Conservation (phyloP, 64 coral and sea anemone species). For the Pocillopora verrucosa region DNA sequence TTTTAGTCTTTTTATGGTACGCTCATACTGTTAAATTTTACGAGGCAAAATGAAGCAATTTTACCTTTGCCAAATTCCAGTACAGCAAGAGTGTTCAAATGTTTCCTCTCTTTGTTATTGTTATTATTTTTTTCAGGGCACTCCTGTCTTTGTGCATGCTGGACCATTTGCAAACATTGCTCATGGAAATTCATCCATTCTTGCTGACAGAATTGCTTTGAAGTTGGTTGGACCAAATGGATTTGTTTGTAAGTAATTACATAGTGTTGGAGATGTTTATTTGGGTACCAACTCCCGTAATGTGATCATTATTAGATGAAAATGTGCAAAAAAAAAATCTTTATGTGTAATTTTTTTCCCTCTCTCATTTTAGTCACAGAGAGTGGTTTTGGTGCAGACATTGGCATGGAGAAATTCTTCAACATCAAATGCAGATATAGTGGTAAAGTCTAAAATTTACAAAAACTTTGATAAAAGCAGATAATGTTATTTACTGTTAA, state of each 20-base stretch:
- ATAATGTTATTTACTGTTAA: no score
- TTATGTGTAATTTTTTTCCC: neutral
- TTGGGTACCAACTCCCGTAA: no score
- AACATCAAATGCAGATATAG: constrained; percentile 98
- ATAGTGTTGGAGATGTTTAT: neutral
- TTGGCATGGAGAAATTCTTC: constrained; percentile 99
- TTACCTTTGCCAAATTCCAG: no score
- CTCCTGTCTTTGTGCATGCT: constrained; percentile 97
- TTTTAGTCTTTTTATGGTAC: no score
- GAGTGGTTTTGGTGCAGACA: constrained; percentile 95
- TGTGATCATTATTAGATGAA: no score
- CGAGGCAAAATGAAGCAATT: no score
- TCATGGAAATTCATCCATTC: constrained; percentile 96
- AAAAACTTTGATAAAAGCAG: no score
- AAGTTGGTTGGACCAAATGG: constrained; percentile 94
- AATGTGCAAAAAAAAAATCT: no score
- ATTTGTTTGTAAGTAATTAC: constrained; percentile 86
- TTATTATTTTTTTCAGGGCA: constrained; percentile 48
- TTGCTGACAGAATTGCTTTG: constrained; percentile 90
- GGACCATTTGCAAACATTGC: constrained; percentile 99
- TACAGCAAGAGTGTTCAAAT: no score
- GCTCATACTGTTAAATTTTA: no score
- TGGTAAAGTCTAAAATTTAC: constrained; percentile 43
- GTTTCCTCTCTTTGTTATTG: neutral
- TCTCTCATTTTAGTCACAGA: constrained; percentile 79